These are phyloP conservation scores for Danaus melanippus DNA, from an alignment of 1,140 invertebrate species.

Conservation along the genomic window DNA sequence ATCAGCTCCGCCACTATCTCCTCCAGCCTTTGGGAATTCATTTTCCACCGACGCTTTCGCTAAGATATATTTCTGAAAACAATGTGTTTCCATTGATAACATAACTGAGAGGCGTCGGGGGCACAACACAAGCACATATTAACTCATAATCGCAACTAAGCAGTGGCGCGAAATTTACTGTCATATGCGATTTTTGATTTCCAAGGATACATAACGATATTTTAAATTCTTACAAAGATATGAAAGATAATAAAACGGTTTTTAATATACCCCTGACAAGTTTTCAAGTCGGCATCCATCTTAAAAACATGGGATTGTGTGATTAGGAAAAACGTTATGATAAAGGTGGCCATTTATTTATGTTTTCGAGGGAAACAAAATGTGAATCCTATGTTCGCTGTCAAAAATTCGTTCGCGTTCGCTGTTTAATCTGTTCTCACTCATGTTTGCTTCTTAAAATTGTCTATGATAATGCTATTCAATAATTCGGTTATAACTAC, in stretches of 20 bases:
- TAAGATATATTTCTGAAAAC: conserved; percentile 53
- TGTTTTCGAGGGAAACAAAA: conserved; percentile 52
- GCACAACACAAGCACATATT: conserved; percentile 31
- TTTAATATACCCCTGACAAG: conserved; percentile 40
- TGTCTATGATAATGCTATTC: conserved; percentile 12
- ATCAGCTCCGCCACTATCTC: conserved; percentile 67
- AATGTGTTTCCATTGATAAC: conserved; percentile 52
- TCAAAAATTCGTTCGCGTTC: conserved; percentile 39
- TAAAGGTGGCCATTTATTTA: conserved; percentile 70
- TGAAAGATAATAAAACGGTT: neutral
- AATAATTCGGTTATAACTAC: too few relatives aligned
- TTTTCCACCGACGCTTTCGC: conserved; percentile 60
- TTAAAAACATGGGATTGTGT: conserved; percentile 59
- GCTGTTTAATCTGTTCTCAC: conserved; percentile 18
- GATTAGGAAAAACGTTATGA: conserved; percentile 62
- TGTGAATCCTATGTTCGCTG: conserved; percentile 46
- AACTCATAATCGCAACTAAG: conserved; percentile 21
- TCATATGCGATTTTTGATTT: conserved; percentile 49
- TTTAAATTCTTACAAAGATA: conserved; percentile 2
- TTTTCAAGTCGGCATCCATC: conserved; percentile 56
- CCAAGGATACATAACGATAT: conserved; percentile 24
- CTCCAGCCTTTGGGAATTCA: conserved; percentile 63
- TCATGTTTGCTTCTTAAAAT: conserved; percentile 11
- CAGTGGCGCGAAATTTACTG: conserved; percentile 65
- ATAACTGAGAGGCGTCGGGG: conserved; percentile 48